These are phyloP conservation scores for Drosophila nikananu DNA, from an alignment of 1,140 invertebrate species.

Conservation along the genomic window DNA sequence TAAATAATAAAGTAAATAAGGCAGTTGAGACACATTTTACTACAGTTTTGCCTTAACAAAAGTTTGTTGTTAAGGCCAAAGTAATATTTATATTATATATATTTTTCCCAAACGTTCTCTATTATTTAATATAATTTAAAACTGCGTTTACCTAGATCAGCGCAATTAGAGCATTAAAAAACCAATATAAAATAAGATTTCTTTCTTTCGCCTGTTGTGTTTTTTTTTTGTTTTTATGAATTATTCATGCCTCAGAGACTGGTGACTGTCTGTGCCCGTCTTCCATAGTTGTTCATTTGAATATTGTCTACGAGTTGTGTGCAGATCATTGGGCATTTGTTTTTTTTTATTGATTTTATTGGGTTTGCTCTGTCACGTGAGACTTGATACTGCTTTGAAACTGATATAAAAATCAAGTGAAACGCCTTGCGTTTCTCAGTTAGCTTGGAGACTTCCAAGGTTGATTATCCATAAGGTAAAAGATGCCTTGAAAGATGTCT, in stretches of 20 bases:
- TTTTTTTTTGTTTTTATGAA: constrained; percentile 17
- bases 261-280: constrained; percentile 11
- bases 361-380: constrained; percentile 20
- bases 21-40: background rate
- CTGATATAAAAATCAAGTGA: constrained; percentile 18
- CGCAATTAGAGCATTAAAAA: background rate
- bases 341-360: constrained; percentile 14
- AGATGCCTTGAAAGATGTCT: background rate
- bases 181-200: background rate
- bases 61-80: background rate
- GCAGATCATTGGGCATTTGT: constrained; percentile 2
- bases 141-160: too few species aligned
- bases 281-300: constrained; percentile 8
- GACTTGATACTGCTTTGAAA: background rate
- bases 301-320: constrained; percentile 2
- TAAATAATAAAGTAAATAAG: background rate
- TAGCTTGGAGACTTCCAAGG: background rate
- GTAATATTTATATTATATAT: background rate
- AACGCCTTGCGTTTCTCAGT: constrained; percentile 3
- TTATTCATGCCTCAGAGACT: constrained; percentile 39
- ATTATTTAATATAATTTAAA: too few species aligned
- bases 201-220: background rate
- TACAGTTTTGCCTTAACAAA: background rate
- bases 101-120: too few species aligned
- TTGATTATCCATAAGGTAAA: background rate